Percentiles rank a stretch among this genome's conserved stretches.
Evolutionary conservation across 2,113 vertebrate species (phyloP).

Genomic region (Catharus minimus): DNA sequence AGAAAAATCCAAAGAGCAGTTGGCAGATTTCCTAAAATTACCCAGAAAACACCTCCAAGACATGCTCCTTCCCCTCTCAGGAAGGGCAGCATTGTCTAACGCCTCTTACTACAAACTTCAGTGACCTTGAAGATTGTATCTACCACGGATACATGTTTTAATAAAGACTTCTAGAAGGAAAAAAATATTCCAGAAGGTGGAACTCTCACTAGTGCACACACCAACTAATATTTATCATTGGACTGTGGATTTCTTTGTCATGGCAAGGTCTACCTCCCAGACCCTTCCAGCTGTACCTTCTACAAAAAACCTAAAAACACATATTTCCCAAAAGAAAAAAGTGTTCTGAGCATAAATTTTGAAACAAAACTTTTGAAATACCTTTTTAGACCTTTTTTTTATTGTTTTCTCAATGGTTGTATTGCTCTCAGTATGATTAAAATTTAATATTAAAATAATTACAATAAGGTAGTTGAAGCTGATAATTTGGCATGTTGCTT

Average conservation of each 20-base stretch:
- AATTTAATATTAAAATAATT: neutral
- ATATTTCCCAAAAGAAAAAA: neutral
- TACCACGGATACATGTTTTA: neutral
- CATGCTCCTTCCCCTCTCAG: neutral
- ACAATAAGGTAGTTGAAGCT: neutral
- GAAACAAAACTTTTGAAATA: neutral
- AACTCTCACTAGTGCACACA: neutral
- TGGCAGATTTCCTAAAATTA: neutral
- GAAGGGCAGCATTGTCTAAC: neutral
- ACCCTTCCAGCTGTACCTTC: neutral
- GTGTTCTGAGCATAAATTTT: neutral
- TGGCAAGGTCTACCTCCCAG: neutral
- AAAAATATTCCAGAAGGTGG: neutral
- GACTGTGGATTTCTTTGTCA: rapidly evolving
- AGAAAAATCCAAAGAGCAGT: neutral
- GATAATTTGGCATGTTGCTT: neutral
- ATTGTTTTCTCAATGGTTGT: neutral
- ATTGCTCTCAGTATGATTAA: neutral
- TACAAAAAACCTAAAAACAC: neutral
- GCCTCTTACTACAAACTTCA: neutral
- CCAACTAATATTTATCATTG: neutral
- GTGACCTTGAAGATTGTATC: neutral
- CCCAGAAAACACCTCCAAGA: neutral
- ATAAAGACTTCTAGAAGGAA: neutral
- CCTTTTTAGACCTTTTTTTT: neutral